Conservation (phyloP, 1,140 invertebrate species). For the Halictus rubicundus region DNA sequence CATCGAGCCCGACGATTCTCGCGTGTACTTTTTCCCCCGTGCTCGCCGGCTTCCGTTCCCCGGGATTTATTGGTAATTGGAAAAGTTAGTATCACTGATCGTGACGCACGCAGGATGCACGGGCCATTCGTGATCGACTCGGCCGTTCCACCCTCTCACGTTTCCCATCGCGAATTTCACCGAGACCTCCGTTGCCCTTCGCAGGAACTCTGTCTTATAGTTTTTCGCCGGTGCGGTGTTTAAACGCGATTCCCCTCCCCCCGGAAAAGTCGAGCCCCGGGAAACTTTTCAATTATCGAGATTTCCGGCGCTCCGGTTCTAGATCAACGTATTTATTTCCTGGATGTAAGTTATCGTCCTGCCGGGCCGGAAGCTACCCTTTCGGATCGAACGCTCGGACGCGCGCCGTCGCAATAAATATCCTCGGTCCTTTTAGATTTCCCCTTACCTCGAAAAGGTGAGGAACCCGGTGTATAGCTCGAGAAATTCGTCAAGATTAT, state of each 20-base stretch:
- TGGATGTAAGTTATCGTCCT: constrained; percentile 5
- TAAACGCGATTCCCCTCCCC: constrained; percentile 4
- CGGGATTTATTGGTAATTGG: constrained; percentile 54
- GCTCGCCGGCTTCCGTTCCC: constrained; percentile 21
- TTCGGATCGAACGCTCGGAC: no score
- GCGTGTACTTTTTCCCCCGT: constrained; percentile 16
- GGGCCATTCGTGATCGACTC: constrained; percentile 4
- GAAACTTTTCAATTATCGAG: constrained; percentile 52
- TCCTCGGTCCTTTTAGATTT: no score
- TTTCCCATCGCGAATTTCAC: neutral
- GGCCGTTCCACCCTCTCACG: neutral
- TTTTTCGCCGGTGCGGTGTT: neutral
- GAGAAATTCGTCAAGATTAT: no score
- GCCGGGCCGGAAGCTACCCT: no score
- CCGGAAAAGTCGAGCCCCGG: neutral
- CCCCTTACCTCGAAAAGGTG: no score
- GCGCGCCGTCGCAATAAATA: no score
- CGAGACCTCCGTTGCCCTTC: constrained; percentile 14
- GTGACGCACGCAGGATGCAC: constrained; percentile 36
- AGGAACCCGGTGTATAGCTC: no score
- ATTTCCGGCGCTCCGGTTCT: constrained; percentile 13
- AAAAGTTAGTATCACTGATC: constrained; percentile 50
- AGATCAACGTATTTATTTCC: constrained; percentile 20
- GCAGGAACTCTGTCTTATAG: neutral
- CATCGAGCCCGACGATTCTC: neutral